Evolutionary conservation across 2,888 invertebrate genomes (phyloP), one percentile per base, ranked within the genome.

Genomic region (Meandrusa payeni): DNA sequence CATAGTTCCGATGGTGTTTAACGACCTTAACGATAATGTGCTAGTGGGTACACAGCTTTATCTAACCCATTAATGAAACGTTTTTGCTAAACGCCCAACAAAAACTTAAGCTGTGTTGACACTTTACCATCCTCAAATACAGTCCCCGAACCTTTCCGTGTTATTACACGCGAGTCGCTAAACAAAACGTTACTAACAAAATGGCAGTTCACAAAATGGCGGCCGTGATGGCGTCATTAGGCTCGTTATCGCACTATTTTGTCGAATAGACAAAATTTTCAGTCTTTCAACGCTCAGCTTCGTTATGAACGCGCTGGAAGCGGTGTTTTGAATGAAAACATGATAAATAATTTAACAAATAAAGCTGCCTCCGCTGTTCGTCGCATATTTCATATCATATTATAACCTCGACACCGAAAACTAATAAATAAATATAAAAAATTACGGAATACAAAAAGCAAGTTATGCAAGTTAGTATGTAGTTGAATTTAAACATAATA

Each of bases 181-280:
- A 78, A 83, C 81, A 85, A 80, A 81, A 75, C 74, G 63, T 69
- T 68, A 64, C 61, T 64, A 64, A 64, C 71, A 79, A 78, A 81
- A 78, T 71, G 72, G 72, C 64, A 53, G 54, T 58, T 12, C 54
- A 52, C 57, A 71, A 77, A 80, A 82, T 73, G 76, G 76, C 71
- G 57, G 57, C 62, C 59, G 48, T 68, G 68, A 71, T 69, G 73
- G 69, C 69, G 73, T 87, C 86, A 86, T 87, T 87, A 87, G 79
- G 76, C 62, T 72, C 72, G 76, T 75, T 82, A 83, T 80, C 82
- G 69, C 80, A 86, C 86, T 86, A 86, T 87, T 82, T 76, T 76
- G 85, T 75, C 74, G 78, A 82, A 79, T 83, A 80, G 83, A 80
- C 87, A 72, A 79, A 83, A 86, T 81, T 79, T 78, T 66, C 70